A percentile compares a stretch with the other conserved stretches of the same genome.
Conservation (phyloP, 2,888 invertebrate species). For the Amphipoea oculea region DNA sequence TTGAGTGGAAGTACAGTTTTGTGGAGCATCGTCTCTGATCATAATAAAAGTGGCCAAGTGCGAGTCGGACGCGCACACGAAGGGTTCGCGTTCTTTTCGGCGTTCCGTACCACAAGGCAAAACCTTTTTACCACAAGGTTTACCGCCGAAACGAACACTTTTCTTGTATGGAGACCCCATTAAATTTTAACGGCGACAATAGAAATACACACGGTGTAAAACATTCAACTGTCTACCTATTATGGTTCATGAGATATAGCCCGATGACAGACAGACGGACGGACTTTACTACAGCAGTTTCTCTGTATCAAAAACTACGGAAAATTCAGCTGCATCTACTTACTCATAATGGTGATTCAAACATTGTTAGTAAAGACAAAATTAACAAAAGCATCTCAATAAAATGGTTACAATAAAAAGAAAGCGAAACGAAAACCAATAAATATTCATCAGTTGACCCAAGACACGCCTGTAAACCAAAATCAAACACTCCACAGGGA, state of each 20-base stretch:
- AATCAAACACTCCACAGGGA: slow-evolving; percentile 58
- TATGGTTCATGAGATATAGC: not conserved
- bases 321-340: not conserved
- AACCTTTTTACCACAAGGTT: too few relatives aligned
- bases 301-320: not conserved
- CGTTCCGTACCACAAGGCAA: not conserved
- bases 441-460: slow-evolving; percentile 59
- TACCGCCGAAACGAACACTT: not conserved
- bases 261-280: not conserved
- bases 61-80: not conserved
- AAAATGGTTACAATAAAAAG: slow-evolving; percentile 16
- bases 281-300: not conserved
- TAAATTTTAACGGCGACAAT: too few relatives aligned
- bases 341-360: not conserved
- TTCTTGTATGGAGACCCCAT: not conserved
- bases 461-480: slow-evolving; percentile 46
- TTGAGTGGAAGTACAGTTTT: not conserved
- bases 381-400: not conserved
- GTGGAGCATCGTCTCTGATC: not conserved
- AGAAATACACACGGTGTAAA: not conserved
- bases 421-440: slow-evolving; percentile 40
- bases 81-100: not conserved
- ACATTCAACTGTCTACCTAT: not conserved
- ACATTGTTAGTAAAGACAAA: not conserved
- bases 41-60: not conserved